Evolutionary conservation across 2,113 vertebrate species (phyloP).

Genomic region (Probosciger aterrimus): DNA sequence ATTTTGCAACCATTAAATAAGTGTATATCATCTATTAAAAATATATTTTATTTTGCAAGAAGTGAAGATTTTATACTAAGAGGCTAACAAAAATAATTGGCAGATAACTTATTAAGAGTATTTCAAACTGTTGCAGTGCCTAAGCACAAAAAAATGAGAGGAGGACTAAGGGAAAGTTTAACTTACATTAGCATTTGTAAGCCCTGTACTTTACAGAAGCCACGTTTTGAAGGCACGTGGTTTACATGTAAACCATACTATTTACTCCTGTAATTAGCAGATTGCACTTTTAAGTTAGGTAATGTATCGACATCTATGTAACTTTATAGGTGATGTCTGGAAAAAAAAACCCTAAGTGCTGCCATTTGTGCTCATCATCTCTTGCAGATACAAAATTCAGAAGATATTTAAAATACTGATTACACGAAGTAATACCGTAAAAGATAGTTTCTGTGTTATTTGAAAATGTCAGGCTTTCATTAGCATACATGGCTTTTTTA

Average conservation of each 20-base stretch:
- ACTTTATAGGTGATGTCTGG: background rate
- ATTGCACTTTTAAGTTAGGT: background rate
- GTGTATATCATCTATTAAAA: background rate
- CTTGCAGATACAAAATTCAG: background rate
- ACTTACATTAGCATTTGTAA: background rate
- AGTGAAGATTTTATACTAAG: background rate
- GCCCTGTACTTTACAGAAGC: background rate
- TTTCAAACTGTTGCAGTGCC: background rate
- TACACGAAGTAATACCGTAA: background rate
- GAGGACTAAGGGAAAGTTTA: background rate
- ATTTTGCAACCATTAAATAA: background rate
- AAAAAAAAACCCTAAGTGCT: background rate
- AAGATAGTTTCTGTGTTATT: background rate
- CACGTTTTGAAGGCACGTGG: background rate
- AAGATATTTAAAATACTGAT: background rate
- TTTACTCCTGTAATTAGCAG: background rate
- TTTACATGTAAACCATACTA: background rate
- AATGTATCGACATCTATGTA: background rate
- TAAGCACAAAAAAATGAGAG: background rate
- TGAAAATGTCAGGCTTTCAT: background rate
- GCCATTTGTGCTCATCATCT: background rate
- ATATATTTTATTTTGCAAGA: background rate
- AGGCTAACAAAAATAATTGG: background rate
- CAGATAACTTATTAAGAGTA: background rate
- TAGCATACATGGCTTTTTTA: background rate